These are phyloP conservation scores for Glaucomys volans DNA, from an alignment of 2,113 vertebrate species.

Conservation along the genomic window DNA sequence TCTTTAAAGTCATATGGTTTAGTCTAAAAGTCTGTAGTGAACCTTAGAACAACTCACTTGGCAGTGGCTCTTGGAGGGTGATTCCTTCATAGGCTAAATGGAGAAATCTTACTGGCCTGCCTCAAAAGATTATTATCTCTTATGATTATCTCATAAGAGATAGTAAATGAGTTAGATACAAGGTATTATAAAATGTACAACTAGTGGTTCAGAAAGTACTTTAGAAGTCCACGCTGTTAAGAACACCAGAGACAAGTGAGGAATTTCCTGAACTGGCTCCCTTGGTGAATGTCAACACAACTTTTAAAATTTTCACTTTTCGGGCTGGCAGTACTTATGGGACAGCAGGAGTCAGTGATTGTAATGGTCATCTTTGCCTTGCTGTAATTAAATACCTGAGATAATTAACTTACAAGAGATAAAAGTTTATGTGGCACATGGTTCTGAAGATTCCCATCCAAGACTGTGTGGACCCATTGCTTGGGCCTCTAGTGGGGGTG, in stretches of 20 bases:
- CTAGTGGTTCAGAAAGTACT: neutral
- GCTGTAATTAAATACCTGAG: neutral
- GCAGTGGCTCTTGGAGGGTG: neutral
- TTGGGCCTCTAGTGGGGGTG: neutral
- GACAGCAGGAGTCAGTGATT: neutral
- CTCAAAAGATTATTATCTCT: neutral
- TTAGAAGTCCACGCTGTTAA: neutral
- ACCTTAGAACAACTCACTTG: neutral
- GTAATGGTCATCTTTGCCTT: neutral
- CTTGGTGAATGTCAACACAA: fast-evolving
- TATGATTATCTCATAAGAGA: neutral
- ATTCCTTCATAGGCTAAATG: conserved; percentile 52
- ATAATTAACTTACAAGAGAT: neutral
- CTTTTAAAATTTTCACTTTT: neutral
- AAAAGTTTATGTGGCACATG: neutral
- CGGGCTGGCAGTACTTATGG: no score
- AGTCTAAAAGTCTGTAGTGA: neutral
- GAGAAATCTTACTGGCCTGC: neutral
- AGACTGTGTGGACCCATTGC: neutral
- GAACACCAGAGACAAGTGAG: neutral
- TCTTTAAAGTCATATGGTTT: neutral
- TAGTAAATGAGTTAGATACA: neutral
- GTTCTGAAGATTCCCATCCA: neutral
- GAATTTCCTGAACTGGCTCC: neutral
- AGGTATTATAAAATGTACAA: neutral